Conservation (phyloP, 2,888 invertebrate species). For the Heliconius erato region DNA sequence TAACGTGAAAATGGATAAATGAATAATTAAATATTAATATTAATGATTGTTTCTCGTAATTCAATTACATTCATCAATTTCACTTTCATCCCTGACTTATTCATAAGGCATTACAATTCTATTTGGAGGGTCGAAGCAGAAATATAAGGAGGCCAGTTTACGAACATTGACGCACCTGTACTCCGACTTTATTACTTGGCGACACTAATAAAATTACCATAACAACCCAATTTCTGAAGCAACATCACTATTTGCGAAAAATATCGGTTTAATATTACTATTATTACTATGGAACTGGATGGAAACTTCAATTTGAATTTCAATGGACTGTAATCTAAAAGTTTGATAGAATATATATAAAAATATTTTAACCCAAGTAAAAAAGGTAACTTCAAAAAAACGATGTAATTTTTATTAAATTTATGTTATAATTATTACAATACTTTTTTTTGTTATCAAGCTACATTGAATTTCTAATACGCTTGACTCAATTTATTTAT, state of each 20-base stretch:
- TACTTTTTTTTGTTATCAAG: too few species aligned
- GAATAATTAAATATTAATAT: not conserved
- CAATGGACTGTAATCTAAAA: not conserved
- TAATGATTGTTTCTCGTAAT: not conserved
- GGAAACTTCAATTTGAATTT: not conserved
- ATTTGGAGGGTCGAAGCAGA: constrained; percentile 24
- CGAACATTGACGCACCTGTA: constrained; percentile 47
- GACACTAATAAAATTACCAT: constrained; percentile 58
- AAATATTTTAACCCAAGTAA: not conserved
- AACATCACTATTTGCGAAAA: constrained; percentile 34
- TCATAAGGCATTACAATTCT: constrained; percentile 37
- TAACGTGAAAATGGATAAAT: not conserved
- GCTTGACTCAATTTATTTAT: too few species aligned
- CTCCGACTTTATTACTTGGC: constrained; percentile 44
- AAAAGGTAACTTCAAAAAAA: not conserved
- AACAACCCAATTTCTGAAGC: constrained; percentile 57
- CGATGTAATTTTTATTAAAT: too few species aligned
- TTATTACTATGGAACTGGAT: not conserved
- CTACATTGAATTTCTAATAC: too few species aligned
- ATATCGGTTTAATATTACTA: constrained; percentile 28
- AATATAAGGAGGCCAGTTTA: constrained; percentile 41
- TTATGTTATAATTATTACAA: too few species aligned
- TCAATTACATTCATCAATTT: not conserved
- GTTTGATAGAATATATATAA: not conserved
- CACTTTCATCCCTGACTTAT: constrained; percentile 2